Evolutionary conservation across 2,113 vertebrate genomes (phyloP).

Genomic region (Psilopsiagon aymara): DNA sequence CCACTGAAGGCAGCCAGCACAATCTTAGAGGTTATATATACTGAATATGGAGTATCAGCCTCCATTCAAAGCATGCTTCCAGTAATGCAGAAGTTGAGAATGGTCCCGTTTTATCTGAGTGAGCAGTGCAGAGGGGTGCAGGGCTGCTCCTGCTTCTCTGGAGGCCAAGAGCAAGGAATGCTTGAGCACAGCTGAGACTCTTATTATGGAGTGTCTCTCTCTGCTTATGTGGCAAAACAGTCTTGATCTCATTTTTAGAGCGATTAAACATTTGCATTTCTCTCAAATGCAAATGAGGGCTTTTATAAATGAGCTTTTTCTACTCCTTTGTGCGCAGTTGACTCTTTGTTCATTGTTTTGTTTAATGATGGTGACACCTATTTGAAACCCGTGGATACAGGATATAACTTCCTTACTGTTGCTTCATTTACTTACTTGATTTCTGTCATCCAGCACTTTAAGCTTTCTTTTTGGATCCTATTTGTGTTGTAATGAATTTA

Average conservation of each 20-base stretch:
- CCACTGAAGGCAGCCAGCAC: background rate
- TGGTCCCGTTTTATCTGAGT: background rate
- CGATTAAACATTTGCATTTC: background rate
- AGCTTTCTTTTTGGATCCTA: background rate
- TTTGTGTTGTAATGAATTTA: background rate
- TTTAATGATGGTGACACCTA: background rate
- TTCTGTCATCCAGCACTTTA: background rate
- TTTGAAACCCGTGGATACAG: background rate
- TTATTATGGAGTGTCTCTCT: background rate
- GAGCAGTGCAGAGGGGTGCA: background rate
- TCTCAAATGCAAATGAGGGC: background rate
- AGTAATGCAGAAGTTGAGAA: background rate
- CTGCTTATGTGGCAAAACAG: background rate
- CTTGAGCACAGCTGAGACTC: background rate
- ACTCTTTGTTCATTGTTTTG: background rate
- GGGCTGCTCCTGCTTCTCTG: background rate
- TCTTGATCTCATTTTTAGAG: background rate
- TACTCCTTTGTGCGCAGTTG: background rate
- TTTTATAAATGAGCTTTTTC: background rate
- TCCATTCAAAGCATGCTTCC: fast-evolving
- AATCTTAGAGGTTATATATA: background rate
- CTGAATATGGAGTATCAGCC: background rate
- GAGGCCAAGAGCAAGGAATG: background rate
- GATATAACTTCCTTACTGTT: background rate
- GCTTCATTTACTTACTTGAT: background rate